Conservation (phyloP, 2,797 vertebrate species). For the Heliangelus exortis region DNA sequence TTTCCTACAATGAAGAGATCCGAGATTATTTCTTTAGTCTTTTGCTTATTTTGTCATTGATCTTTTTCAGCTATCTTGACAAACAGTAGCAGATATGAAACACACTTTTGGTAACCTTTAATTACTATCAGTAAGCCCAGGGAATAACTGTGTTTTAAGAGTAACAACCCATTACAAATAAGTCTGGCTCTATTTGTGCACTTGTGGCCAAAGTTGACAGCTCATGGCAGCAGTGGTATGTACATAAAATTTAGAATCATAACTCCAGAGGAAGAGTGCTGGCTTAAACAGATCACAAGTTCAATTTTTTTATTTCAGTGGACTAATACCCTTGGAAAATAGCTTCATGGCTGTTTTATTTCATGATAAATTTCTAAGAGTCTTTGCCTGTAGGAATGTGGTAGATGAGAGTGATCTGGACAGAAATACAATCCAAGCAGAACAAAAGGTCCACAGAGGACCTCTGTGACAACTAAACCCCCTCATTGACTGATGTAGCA, state of each 20-base stretch:
- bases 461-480: neutral
- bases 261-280: neutral
- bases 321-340: slow-evolving; percentile 25
- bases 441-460: slow-evolving; percentile 4
- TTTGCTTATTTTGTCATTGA: neutral
- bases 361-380: slow-evolving; percentile 4
- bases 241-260: neutral
- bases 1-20: neutral
- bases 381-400: neutral
- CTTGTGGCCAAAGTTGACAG: slow-evolving; percentile 1
- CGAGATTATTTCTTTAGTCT: neutral
- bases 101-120: neutral
- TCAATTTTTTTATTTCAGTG: slow-evolving; percentile 1
- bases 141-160: neutral
- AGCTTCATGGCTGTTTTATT: neutral
- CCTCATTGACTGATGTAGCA: neutral
- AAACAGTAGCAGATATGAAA: neutral
- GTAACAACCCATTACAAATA: neutral
- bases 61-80: neutral
- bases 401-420: neutral
- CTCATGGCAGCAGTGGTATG: neutral
- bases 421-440: slow-evolving; percentile 27
- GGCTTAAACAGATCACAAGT: neutral
- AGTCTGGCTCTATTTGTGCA: neutral
- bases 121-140: neutral